These are phyloP conservation scores for Microplitis mediator DNA, from an alignment of 1,140 invertebrate genomes.

Conservation along the genomic window DNA sequence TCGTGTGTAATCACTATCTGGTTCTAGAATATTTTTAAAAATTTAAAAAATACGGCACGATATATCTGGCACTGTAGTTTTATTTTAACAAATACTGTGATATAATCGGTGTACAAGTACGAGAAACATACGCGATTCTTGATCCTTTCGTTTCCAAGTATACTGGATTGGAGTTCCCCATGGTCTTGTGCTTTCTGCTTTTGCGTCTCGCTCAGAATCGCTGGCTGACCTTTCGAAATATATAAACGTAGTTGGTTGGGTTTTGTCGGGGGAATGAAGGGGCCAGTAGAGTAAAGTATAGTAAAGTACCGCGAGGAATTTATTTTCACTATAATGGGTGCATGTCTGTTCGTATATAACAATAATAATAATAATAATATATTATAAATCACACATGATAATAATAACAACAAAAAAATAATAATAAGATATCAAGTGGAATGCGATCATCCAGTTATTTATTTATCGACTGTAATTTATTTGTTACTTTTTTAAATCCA, in stretches of 20 bases:
- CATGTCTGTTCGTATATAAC: not conserved
- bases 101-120: not conserved
- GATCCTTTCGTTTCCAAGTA: conserved; percentile 2
- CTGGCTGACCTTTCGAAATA: conserved; percentile 41
- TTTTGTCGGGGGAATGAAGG: conserved; percentile 10
- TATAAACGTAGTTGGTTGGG: not conserved
- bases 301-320: conserved; percentile 36
- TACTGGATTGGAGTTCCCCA: not conserved
- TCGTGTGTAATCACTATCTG: too few relatives aligned
- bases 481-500: not conserved
- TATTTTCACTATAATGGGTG: conserved; percentile 30
- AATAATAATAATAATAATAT: not conserved
- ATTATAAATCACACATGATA: too few relatives aligned
- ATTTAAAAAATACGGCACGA: too few relatives aligned
- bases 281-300: conserved; percentile 28
- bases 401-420: not conserved
- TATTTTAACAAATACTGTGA: not conserved
- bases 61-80: not conserved
- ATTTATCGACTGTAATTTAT: conserved; percentile 4
- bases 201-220: conserved; percentile 27
- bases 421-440: conserved; percentile 20
- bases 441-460: conserved; percentile 19
- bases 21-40: too few relatives aligned
- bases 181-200: conserved; percentile 22
- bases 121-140: not conserved